Evolutionary conservation across 2,888 invertebrate genomes (phyloP).

Genomic region (Bugulina stolonifera): DNA sequence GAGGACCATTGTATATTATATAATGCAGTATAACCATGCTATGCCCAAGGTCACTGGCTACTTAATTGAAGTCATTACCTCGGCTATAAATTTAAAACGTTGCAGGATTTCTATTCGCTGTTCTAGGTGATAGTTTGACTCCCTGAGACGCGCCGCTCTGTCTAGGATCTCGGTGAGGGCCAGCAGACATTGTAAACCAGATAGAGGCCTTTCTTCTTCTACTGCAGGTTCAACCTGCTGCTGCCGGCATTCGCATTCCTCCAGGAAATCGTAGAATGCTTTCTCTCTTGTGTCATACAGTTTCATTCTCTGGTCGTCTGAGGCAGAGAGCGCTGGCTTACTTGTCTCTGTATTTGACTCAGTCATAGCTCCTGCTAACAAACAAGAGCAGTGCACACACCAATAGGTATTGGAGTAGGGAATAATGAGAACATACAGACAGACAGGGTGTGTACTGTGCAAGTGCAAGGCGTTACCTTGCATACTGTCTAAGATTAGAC

Average conservation of each 20-base stretch:
- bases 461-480: too few species aligned
- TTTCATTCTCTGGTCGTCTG: background rate
- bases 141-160: background rate
- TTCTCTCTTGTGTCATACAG: background rate
- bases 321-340: too few species aligned
- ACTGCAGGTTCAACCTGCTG: background rate
- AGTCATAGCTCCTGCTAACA: background rate
- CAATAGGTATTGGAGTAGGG: too few species aligned
- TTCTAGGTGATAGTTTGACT: background rate
- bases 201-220: background rate
- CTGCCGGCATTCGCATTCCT: background rate
- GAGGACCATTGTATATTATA: too few species aligned
- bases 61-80: too few species aligned
- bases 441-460: too few species aligned
- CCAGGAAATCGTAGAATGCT: background rate
- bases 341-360: background rate
- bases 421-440: too few species aligned
- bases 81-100: background rate
- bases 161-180: conserved; percentile 19
- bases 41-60: too few species aligned
- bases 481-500: too few species aligned
- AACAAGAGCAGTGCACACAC: too few species aligned
- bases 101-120: conserved; percentile 15
- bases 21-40: too few species aligned
- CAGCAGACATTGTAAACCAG: conserved; percentile 16